Evolutionary conservation across 2,113 vertebrate genomes (phyloP).

Genomic region (Pandion haliaetus): DNA sequence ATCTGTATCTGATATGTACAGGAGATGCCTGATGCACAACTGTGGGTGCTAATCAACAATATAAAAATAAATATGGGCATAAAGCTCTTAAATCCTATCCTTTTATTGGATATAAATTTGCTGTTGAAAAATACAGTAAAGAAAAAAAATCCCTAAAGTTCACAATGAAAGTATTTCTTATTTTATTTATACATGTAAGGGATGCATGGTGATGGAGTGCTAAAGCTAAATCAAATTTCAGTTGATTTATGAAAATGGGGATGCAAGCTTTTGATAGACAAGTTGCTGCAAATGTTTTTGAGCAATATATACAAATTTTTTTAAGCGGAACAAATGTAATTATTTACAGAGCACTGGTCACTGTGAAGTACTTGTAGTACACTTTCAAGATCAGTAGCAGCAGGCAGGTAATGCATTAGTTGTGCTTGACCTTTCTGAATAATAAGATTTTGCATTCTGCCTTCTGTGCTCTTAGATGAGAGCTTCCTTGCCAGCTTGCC

Average conservation of each 20-base stretch:
- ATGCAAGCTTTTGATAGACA: background rate
- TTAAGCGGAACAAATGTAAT: background rate
- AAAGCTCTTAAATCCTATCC: background rate
- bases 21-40: background rate
- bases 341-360: background rate
- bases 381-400: background rate
- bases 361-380: background rate
- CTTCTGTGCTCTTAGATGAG: background rate
- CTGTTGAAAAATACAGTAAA: background rate
- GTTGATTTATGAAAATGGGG: background rate
- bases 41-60: background rate
- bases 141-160: background rate
- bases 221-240: background rate
- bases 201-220: background rate
- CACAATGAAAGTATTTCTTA: background rate
- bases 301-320: background rate
- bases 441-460: background rate
- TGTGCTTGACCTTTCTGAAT: background rate
- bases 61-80: background rate
- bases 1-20: background rate
- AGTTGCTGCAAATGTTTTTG: background rate
- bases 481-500: background rate
- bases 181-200: background rate
- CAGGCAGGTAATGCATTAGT: background rate
- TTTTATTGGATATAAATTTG: background rate